A percentile compares a stretch with the other conserved stretches of the same genome.
Evolutionary conservation across 2,113 vertebrate genomes (phyloP).

Genomic region (Datnioides undecimradiatus): DNA sequence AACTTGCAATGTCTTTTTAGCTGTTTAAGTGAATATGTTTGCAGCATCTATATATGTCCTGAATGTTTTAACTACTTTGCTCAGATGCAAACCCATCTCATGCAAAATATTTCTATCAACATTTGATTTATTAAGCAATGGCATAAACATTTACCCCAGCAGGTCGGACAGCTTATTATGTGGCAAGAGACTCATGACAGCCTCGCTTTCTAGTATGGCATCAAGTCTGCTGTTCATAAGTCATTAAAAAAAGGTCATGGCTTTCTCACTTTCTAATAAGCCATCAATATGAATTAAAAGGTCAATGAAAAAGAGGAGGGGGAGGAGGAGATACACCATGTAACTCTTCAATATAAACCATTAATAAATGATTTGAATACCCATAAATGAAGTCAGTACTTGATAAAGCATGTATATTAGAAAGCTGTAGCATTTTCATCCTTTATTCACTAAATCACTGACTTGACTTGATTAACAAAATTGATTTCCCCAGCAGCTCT

Average conservation of each 20-base stretch:
- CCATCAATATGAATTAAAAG: constrained; percentile 13
- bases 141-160: not conserved
- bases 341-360: constrained; percentile 8
- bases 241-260: constrained; percentile 14
- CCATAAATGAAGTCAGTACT: not conserved
- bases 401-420: not conserved
- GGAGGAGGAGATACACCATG: not conserved
- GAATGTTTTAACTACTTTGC: not conserved
- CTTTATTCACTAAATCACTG: not conserved
- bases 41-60: not conserved
- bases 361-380: constrained; percentile 13
- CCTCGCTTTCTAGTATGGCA: not conserved
- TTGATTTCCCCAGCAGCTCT: constrained; percentile 16
- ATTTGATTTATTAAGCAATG: not conserved
- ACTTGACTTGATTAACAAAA: constrained; percentile 16
- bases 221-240: constrained; percentile 1
- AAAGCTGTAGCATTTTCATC: not conserved
- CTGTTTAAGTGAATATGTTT: not conserved
- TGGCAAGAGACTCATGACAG: not conserved
- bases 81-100: not conserved
- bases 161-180: not conserved
- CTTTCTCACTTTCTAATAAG: constrained; percentile 24
- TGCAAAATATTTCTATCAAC: not conserved
- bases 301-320: not conserved
- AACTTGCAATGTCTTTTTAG: not conserved